These are phyloP conservation scores for Lepidocolaptes lacrymiger DNA, from an alignment of 2,797 vertebrate genomes.

Conservation along the genomic window DNA sequence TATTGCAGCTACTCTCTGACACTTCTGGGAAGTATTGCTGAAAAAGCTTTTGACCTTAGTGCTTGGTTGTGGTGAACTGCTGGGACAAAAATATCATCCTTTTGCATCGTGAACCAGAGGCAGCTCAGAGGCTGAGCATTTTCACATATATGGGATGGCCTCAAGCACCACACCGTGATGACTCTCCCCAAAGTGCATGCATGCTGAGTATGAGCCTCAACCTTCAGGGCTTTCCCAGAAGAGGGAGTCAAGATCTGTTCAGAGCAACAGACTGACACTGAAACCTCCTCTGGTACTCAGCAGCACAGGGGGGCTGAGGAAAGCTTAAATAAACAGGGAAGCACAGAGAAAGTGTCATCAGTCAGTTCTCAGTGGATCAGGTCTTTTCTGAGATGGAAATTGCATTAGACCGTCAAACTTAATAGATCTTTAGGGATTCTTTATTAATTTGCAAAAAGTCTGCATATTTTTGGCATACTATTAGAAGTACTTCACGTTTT, in stretches of 20 bases:
- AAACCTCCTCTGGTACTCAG: background rate
- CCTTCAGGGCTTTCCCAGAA: background rate
- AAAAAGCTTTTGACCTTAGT: constrained; percentile 37
- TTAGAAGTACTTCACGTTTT: background rate
- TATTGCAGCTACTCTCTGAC: constrained; percentile 10
- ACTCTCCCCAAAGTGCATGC: background rate
- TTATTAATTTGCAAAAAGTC: background rate
- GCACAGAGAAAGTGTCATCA: background rate
- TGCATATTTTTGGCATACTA: background rate
- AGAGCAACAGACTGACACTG: background rate
- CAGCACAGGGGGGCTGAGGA: background rate
- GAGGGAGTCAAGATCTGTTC: background rate
- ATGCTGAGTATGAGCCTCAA: background rate
- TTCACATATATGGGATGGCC: background rate
- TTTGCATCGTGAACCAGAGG: background rate
- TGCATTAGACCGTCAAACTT: background rate
- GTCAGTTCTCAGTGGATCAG: background rate
- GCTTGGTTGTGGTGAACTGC: background rate
- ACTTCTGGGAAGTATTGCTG: background rate
- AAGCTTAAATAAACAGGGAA: background rate
- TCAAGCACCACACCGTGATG: background rate
- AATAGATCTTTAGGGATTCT: background rate
- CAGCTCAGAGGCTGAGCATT: background rate
- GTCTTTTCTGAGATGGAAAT: background rate
- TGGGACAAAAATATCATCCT: background rate